A percentile compares a stretch with the other conserved stretches of the same genome.
These are phyloP conservation scores for Perithous albicinctus DNA, from an alignment of 2,888 invertebrate genomes.

Conservation along the genomic window DNA sequence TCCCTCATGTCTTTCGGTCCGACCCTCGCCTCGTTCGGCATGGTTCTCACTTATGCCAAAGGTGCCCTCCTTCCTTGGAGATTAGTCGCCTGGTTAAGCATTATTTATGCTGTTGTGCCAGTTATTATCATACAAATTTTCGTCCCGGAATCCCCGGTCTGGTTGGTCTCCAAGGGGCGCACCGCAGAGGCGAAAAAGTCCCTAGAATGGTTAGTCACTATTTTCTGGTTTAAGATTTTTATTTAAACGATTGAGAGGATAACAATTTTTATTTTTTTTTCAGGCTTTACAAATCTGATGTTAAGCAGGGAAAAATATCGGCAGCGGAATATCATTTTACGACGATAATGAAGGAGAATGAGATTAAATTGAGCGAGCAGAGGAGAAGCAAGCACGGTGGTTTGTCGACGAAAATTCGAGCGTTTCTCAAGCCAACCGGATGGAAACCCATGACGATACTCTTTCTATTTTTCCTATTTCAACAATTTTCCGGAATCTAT, in stretches of 20 bases:
- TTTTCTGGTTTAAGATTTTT: too few relatives aligned
- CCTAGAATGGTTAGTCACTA: constrained; percentile 84
- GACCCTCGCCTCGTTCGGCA: constrained; percentile 87
- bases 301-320: constrained; percentile 73
- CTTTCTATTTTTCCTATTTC: constrained; percentile 86
- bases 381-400: constrained; percentile 82
- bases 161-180: constrained; percentile 86
- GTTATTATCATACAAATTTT: constrained; percentile 85
- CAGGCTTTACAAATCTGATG: constrained; percentile 79
- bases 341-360: constrained; percentile 86
- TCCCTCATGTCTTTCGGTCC: constrained; percentile 87
- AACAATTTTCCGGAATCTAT: constrained; percentile 88
- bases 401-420: constrained; percentile 81
- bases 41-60: constrained; percentile 86
- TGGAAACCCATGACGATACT: constrained; percentile 87
- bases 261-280: background rate
- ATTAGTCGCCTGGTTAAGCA: constrained; percentile 86
- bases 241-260: background rate
- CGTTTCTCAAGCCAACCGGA: constrained; percentile 86
- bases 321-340: constrained; percentile 86
- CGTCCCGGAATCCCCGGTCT: constrained; percentile 87
- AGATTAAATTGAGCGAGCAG: constrained; percentile 84
- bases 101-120: constrained; percentile 86
- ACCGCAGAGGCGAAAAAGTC: constrained; percentile 86
- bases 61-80: constrained; percentile 87